phyloP scores from a whole-genome alignment of 1,140 invertebrate genomes.

The Euwallacea similis region DNA sequence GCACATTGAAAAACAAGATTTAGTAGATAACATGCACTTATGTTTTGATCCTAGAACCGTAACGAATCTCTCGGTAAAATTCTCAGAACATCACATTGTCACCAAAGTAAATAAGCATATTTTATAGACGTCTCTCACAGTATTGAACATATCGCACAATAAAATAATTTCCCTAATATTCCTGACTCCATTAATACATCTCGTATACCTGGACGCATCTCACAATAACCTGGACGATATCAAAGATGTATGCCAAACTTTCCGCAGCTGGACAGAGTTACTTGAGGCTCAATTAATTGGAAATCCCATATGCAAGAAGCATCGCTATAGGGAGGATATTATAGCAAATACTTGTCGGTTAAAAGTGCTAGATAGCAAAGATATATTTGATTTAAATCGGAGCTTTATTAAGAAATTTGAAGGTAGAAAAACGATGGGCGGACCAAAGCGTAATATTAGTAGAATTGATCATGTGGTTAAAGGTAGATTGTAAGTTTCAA shows the following conservation, averaged over 20 bases:
- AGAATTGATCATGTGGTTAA: conserved; percentile 38
- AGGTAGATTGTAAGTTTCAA: conserved; percentile 31
- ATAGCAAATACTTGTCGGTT: conserved; percentile 59
- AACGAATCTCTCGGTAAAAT: conserved; percentile 61
- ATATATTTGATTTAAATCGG: conserved; percentile 55
- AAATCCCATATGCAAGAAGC: conserved; percentile 63
- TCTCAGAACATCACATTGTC: neutral
- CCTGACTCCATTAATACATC: conserved; percentile 53
- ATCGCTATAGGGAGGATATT: conserved; percentile 66
- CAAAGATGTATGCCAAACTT: conserved; percentile 56
- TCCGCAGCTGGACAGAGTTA: conserved; percentile 59
- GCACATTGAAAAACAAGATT: conserved; percentile 67
- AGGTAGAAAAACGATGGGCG: conserved; percentile 45
- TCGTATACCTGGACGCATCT: conserved; percentile 56
- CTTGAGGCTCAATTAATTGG: conserved; percentile 60
- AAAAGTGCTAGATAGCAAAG: conserved; percentile 55
- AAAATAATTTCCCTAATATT: conserved; percentile 54
- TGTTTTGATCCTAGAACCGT: conserved; percentile 68
- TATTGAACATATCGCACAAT: conserved; percentile 60
- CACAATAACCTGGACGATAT: conserved; percentile 58
- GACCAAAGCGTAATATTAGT: conserved; percentile 38
- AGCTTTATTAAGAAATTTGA: conserved; percentile 60
- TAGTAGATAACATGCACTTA: conserved; percentile 59
- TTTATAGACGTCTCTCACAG: conserved; percentile 53
- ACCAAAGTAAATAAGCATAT: neutral